These are phyloP conservation scores for Meganola albula DNA, from an alignment of 2,888 invertebrate genomes.

Conservation along the genomic window DNA sequence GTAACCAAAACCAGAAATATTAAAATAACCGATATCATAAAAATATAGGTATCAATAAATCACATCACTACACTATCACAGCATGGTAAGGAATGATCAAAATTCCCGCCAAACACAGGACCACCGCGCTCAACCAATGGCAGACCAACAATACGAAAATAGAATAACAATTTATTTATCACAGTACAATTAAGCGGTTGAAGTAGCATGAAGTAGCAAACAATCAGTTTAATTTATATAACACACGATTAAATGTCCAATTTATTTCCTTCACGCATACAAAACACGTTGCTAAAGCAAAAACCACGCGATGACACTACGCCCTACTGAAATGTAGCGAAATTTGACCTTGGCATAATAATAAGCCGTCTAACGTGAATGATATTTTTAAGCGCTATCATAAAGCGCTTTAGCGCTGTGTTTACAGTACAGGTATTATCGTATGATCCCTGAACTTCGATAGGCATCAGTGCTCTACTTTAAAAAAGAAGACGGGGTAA, in stretches of 20 bases:
- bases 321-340: slow-evolving; percentile 29
- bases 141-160: slow-evolving; percentile 11
- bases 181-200: slow-evolving; percentile 16
- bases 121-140: slow-evolving; percentile 30
- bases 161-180: slow-evolving; percentile 16
- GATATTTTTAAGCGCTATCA: slow-evolving; percentile 17
- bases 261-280: slow-evolving; percentile 11
- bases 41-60: slow-evolving; percentile 29
- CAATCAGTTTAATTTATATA: slow-evolving; percentile 12
- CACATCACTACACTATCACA: slow-evolving; percentile 63
- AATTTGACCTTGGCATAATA: slow-evolving; percentile 33
- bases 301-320: slow-evolving; percentile 25
- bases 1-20: slow-evolving; percentile 44
- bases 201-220: slow-evolving; percentile 13
- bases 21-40: slow-evolving; percentile 55
- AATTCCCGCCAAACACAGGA: slow-evolving; percentile 57
- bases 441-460: slow-evolving; percentile 39
- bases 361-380: slow-evolving; percentile 22
- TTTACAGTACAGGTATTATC: slow-evolving; percentile 29
- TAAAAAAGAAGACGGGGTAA: slow-evolving; percentile 12
- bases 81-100: slow-evolving; percentile 31
- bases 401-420: slow-evolving; percentile 32
- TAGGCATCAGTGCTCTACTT: slow-evolving; percentile 25
- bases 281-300: slow-evolving; percentile 5
- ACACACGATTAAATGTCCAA: slow-evolving; percentile 9